Percentiles rank a stretch among this genome's conserved stretches.
Conservation (phyloP, 2,113 vertebrate species). For the Castor canadensis region DNA sequence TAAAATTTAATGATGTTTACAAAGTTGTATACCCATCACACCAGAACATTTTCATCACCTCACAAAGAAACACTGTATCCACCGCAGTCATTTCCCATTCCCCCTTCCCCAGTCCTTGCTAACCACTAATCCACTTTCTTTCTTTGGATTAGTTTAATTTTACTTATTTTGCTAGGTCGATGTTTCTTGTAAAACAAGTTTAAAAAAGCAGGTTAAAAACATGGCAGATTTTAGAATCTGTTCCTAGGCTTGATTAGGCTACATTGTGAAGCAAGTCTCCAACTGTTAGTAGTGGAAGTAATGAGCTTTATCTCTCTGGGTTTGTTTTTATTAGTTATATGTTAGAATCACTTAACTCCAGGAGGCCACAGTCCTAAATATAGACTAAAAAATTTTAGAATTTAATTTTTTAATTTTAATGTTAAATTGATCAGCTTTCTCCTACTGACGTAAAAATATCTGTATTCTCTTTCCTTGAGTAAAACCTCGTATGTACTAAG, state of each 20-base stretch:
- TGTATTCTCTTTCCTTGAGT: neutral
- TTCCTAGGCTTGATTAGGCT: neutral
- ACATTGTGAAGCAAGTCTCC: neutral
- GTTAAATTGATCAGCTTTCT: conserved; percentile 15
- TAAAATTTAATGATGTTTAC: neutral
- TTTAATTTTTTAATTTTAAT: conserved; percentile 32
- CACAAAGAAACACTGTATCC: neutral
- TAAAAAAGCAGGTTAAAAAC: neutral
- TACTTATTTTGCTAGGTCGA: neutral
- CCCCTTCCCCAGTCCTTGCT: neutral
- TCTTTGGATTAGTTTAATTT: neutral
- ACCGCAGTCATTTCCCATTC: neutral
- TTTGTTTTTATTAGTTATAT: conserved; percentile 30
- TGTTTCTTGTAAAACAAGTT: neutral
- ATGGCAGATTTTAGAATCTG: neutral
- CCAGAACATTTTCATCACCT: neutral
- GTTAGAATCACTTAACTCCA: neutral
- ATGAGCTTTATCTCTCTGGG: neutral
- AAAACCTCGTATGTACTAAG: conserved; percentile 8
- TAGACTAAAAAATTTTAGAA: neutral
- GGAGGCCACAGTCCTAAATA: neutral
- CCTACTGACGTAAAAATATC: neutral
- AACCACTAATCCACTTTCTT: neutral
- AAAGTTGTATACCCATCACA: neutral
- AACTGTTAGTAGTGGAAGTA: neutral